A percentile compares a stretch with the other conserved stretches of the same genome.
phyloP scores from a whole-genome alignment of 2,113 vertebrate species.

The Vimba vimba region DNA sequence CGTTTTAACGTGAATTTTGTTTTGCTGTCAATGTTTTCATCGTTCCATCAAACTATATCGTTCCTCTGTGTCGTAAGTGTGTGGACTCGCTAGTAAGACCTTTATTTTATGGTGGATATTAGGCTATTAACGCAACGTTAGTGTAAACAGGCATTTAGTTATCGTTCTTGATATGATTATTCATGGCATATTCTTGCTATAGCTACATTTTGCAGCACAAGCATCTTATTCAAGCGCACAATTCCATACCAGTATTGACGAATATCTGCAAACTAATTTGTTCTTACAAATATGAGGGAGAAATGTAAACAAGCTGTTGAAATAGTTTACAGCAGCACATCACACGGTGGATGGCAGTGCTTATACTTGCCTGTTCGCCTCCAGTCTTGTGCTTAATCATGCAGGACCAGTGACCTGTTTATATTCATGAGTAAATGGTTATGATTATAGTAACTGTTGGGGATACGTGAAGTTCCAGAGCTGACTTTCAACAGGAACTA shows the following conservation, averaged over 20 bases:
- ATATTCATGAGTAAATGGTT: constrained; percentile 50
- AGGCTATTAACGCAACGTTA: too few species aligned
- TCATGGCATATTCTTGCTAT: background rate
- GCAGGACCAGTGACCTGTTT: constrained; percentile 33
- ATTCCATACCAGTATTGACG: background rate
- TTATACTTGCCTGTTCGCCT: constrained; percentile 5
- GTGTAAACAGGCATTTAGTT: too few species aligned
- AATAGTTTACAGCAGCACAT: background rate
- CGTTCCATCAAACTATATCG: background rate
- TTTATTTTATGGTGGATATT: too few species aligned
- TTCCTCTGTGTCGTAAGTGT: too few species aligned
- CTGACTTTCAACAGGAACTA: constrained; percentile 30
- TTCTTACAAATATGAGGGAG: background rate
- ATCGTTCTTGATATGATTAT: background rate
- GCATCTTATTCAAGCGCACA: background rate
- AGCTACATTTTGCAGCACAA: background rate
- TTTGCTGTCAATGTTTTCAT: background rate
- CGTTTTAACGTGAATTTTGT: background rate
- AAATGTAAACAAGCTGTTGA: constrained; percentile 11
- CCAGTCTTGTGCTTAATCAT: constrained; percentile 47
- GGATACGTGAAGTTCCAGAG: background rate
- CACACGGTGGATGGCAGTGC: background rate
- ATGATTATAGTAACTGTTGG: constrained; percentile 45
- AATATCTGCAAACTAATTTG: background rate
- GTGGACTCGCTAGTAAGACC: too few species aligned